Percentiles rank a stretch among this genome's conserved stretches.
These are phyloP conservation scores for Ryuthela nishihirai DNA, from an alignment of 2,888 invertebrate genomes.

Conservation along the genomic window DNA sequence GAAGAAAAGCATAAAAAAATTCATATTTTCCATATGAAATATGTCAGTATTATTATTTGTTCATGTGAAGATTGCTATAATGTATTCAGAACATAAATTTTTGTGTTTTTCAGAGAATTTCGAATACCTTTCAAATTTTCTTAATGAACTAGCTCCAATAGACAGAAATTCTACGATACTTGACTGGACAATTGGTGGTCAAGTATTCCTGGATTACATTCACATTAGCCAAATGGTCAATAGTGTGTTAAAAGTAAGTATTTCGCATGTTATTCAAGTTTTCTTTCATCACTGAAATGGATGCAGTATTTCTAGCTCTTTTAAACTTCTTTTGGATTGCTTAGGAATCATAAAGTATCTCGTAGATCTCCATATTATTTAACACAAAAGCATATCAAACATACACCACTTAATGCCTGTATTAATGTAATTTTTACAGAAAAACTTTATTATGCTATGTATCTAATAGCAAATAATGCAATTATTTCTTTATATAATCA, in stretches of 20 bases:
- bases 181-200: conserved; percentile 70
- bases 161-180: conserved; percentile 57
- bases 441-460: too few relatives aligned
- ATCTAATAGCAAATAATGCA: too few relatives aligned
- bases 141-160: conserved; percentile 59
- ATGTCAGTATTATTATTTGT: too few relatives aligned
- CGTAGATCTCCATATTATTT: neutral
- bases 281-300: too few relatives aligned
- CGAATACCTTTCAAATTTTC: conserved; percentile 60
- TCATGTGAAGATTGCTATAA: too few relatives aligned
- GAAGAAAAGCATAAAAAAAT: too few relatives aligned
- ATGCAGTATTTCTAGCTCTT: too few relatives aligned
- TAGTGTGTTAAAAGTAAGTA: conserved; percentile 45
- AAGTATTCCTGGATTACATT: conserved; percentile 68
- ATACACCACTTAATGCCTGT: too few relatives aligned
- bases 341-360: neutral
- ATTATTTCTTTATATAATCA: too few relatives aligned
- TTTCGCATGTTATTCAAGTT: neutral
- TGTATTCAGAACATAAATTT: neutral
- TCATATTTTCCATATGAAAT: too few relatives aligned
- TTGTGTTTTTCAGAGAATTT: conserved; percentile 58
- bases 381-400: neutral
- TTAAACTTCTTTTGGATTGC: too few relatives aligned
- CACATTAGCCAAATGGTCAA: conserved; percentile 55
- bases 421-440: too few relatives aligned